Evolutionary conservation across 1,140 invertebrate genomes (phyloP), one percentile per base, ranked within the genome.

Genomic region (Tenebrio molitor): DNA sequence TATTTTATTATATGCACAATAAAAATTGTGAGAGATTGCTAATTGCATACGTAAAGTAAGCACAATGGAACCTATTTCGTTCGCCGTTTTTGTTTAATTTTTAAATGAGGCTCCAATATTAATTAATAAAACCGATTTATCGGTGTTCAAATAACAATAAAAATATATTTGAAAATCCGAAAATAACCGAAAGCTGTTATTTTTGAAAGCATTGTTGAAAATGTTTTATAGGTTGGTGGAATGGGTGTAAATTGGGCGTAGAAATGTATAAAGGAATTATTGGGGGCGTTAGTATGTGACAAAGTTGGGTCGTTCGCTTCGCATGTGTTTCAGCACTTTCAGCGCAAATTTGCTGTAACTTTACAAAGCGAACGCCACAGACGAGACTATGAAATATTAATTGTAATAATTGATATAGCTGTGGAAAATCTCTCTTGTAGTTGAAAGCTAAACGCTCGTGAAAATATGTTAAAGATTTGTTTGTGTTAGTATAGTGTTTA

Each of bases 401-500:
- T 66, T 66, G 64, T 66, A 42, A 66, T 66, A 66, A 66, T 66
- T 66, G 64, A 42, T 66, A 29, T 23, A 58, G 50, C 50, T 29
- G 21, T 12, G 50, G 50, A 58, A 58, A 58, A 58, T 58, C 50
- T 53, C 46, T 21, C 44, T 15, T 58, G 50, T 58, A 58, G 50
- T 58, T 58, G 50, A 58, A 58, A 58, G 50, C 50, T 15, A 46
- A 50, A 33, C 39, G 41, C 29, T 65, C 41, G 16, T 58, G 68
- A 75, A 72, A 73, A 70, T 69, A 63, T 46, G 65, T 34, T 73
- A 68, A 73, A 74, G 73, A 74, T 74, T 42, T 69, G 75, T 46
- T 74, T 74, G 64, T 69, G 63, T 29, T 77, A 69, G 69, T 46
- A n/a, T 77, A 69, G 74, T 76, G 74, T 76, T 76, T 74, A 72